Base-by-base conservation (phyloP, 2,888 invertebrate species). In the Caenorhabditis wallacei region DNA sequence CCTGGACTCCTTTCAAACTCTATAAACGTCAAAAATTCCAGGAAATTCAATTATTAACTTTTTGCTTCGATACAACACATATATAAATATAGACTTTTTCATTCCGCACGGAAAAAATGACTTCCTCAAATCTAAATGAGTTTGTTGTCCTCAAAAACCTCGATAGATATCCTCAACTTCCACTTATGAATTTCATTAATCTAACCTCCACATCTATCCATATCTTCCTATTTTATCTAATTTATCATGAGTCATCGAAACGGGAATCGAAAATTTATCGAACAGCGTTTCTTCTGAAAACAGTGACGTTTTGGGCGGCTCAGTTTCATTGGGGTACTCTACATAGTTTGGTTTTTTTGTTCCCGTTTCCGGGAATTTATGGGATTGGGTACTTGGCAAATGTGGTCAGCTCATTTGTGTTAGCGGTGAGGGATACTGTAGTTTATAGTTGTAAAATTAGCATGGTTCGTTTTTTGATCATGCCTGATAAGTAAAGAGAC, bases 171-270 rank as follows among this genome's bases (percentile, higher is more conserved):
- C 46, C 46, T 8, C 46, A 48, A 48, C 18, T 48, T 4, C 46
- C 46, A n/a, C 18, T 48, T n/a, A 48, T 48, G 46, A 48, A 48
- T 48, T 48, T 48, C 46, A 48, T 48, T 8, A 48, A 48, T 48
- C 18, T 48, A 18, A 18, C 18, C 1, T 48, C 46, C 3, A 48
- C 46, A 13, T 7, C 46, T 48, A 7, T 48, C 8, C 46, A 48
- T 18, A 5, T 18, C 3, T 8, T 48, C 18, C 18, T 48, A 48
- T 48, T 48, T 18, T 48, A 48, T 8, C 8, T 48, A 18, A 18
- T 48, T 48, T 48, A 18, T 18, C 8, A 48, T 18, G 46, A 48
- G 13, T 18, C 46, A 13, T 48, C 46, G 13, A 48, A 18, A 48
- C 7, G 18, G 18, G 46, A 48, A 18, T 48, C 46, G 1, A n/a